phyloP scores from a whole-genome alignment of 64 coral and sea anemone species.

The Pocillopora verrucosa region DNA sequence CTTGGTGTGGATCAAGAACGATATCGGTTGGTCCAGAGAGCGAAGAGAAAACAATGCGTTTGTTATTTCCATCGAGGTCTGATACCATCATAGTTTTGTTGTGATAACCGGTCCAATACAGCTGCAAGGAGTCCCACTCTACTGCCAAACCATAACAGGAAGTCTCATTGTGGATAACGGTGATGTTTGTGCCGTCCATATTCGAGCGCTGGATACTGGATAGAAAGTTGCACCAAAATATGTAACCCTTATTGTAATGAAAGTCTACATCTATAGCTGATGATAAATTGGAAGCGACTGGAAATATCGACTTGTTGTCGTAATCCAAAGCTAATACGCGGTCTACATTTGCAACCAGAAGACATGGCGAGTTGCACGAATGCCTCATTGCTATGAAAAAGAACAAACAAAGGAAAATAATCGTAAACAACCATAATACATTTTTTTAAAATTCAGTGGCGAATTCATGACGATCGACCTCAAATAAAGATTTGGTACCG shows the following conservation, averaged over 20 bases:
- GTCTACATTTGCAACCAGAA: slow-evolving; percentile 57
- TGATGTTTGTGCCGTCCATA: slow-evolving; percentile 39
- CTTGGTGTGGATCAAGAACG: slow-evolving; percentile 18
- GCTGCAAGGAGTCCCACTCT: slow-evolving; percentile 41
- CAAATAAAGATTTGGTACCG: no score
- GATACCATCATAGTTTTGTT: slow-evolving; percentile 40
- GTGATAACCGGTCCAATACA: slow-evolving; percentile 57
- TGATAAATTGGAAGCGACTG: slow-evolving; percentile 24
- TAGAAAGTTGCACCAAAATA: slow-evolving; percentile 59
- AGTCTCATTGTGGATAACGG: slow-evolving; percentile 2
- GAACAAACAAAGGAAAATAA: no score
- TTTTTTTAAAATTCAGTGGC: no score
- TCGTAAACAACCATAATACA: no score
- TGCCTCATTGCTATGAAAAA: no score
- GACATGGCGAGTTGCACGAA: slow-evolving; percentile 29
- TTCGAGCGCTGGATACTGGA: slow-evolving; percentile 38
- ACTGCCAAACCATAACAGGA: slow-evolving; percentile 56
- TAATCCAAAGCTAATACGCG: slow-evolving; percentile 48
- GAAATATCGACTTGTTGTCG: neutral
- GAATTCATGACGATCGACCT: no score
- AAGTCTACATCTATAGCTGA: slow-evolving; percentile 26
- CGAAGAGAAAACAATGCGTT: slow-evolving; percentile 14
- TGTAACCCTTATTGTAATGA: slow-evolving; percentile 35
- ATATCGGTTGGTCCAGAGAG: slow-evolving; percentile 36
- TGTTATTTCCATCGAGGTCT: slow-evolving; percentile 11